These are phyloP conservation scores for Hydrolagus colliei DNA, from an alignment of 2,797 vertebrate genomes.

Conservation along the genomic window DNA sequence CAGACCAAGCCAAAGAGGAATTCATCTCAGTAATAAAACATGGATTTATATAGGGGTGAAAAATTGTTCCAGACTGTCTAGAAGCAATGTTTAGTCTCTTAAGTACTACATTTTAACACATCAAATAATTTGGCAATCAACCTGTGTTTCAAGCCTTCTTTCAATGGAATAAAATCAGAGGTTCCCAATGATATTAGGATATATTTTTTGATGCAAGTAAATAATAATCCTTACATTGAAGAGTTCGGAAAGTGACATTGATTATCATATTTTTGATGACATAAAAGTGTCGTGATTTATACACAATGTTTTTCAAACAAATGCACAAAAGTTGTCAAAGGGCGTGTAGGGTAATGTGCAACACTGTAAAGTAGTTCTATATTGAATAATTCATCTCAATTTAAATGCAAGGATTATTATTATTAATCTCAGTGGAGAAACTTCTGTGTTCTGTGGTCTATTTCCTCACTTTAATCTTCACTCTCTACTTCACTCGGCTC, in stretches of 20 bases:
- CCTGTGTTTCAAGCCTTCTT: neutral
- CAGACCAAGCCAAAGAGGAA: slow-evolving; percentile 9
- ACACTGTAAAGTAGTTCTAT: too few relatives aligned
- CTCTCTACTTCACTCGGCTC: too few relatives aligned
- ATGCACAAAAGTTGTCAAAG: too few relatives aligned
- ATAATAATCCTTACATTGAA: neutral
- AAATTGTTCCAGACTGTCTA: neutral
- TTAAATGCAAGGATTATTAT: too few relatives aligned
- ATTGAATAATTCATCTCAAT: too few relatives aligned
- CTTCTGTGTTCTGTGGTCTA: too few relatives aligned
- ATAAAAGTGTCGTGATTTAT: too few relatives aligned
- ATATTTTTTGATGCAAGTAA: too few relatives aligned
- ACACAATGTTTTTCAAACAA: too few relatives aligned
- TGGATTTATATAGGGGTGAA: neutral
- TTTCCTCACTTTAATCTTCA: too few relatives aligned
- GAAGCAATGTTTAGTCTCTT: neutral
- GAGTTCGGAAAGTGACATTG: neutral
- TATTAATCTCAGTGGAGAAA: too few relatives aligned
- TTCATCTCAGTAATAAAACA: neutral
- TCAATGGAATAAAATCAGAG: neutral
- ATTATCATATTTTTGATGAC: neutral
- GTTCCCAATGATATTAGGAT: neutral
- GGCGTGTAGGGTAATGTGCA: too few relatives aligned
- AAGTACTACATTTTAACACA: neutral
- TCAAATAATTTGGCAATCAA: neutral